Conservation (phyloP, 1,140 invertebrate species). For the Sarcophaga bullata region DNA sequence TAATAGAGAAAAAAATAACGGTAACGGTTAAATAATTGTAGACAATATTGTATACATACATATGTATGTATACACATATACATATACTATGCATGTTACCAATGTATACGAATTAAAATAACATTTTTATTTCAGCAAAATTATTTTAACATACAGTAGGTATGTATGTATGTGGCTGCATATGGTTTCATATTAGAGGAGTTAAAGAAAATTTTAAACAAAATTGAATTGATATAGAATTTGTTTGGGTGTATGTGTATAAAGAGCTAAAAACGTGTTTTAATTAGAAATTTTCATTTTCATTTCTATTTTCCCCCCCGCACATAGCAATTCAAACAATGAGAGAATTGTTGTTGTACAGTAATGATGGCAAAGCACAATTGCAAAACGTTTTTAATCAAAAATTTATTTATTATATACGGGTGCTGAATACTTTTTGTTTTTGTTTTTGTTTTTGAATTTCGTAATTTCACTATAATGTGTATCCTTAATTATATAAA, state of each 20-base stretch:
- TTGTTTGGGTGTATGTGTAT: background rate
- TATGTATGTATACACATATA: background rate
- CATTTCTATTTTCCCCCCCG: background rate
- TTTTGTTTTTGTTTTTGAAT: background rate
- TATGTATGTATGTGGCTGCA: too few species aligned
- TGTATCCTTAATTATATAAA: slow-evolving; percentile 2
- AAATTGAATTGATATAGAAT: slow-evolving; percentile 12
- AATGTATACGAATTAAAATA: slow-evolving; percentile 36
- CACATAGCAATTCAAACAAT: background rate
- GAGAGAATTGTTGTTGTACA: background rate
- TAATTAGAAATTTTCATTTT: slow-evolving; percentile 36
- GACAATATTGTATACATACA: background rate
- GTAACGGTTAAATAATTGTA: background rate
- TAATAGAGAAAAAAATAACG: slow-evolving; percentile 1
- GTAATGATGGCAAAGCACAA: background rate
- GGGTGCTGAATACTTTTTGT: too few species aligned
- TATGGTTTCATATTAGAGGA: background rate
- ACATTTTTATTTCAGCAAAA: slow-evolving; percentile 2
- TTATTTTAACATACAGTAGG: background rate
- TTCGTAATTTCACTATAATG: background rate
- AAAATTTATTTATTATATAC: background rate
- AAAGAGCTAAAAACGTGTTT: slow-evolving; percentile 25
- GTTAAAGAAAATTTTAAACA: background rate
- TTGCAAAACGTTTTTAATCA: background rate
- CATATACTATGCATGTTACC: background rate